A percentile compares a stretch with the other conserved stretches of the same genome.
These are phyloP conservation scores for Spodoptera frugiperda DNA, from an alignment of 1,140 invertebrate genomes.

Conservation along the genomic window DNA sequence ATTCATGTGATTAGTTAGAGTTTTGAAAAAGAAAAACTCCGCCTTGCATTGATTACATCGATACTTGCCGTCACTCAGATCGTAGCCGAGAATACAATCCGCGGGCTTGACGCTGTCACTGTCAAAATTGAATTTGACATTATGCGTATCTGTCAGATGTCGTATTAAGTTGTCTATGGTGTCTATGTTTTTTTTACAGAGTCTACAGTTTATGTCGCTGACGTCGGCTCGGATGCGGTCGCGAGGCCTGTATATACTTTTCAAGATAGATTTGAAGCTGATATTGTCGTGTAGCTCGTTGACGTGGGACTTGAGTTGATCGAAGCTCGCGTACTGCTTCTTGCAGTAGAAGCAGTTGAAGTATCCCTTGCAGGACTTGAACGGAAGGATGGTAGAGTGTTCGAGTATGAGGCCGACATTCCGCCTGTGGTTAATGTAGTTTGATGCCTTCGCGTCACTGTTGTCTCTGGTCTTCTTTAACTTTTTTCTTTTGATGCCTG, in stretches of 20 bases:
- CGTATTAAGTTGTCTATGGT: conserved; percentile 22
- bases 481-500: background rate
- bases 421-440: conserved; percentile 17
- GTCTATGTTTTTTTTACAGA: conserved; percentile 29
- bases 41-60: conserved; percentile 41
- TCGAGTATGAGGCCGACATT: conserved; percentile 43
- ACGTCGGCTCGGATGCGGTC: conserved; percentile 48
- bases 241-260: conserved; percentile 47
- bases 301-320: conserved; percentile 39
- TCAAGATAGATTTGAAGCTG: conserved; percentile 31
- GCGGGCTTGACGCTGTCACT: conserved; percentile 41
- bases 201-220: conserved; percentile 43
- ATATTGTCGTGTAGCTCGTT: conserved; percentile 26
- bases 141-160: conserved; percentile 46
- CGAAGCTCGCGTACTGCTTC: conserved; percentile 38
- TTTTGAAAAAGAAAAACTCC: conserved; percentile 53
- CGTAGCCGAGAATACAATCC: conserved; percentile 45
- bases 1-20: conserved; percentile 51
- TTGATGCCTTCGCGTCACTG: background rate
- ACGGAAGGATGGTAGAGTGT: conserved; percentile 47
- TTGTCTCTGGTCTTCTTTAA: background rate
- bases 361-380: conserved; percentile 48
- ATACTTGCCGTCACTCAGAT: conserved; percentile 46
- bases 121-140: conserved; percentile 49
- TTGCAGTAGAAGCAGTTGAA: conserved; percentile 51